Conservation (phyloP, 2,113 vertebrate genomes). For the Corythornis vintsioides region DNA sequence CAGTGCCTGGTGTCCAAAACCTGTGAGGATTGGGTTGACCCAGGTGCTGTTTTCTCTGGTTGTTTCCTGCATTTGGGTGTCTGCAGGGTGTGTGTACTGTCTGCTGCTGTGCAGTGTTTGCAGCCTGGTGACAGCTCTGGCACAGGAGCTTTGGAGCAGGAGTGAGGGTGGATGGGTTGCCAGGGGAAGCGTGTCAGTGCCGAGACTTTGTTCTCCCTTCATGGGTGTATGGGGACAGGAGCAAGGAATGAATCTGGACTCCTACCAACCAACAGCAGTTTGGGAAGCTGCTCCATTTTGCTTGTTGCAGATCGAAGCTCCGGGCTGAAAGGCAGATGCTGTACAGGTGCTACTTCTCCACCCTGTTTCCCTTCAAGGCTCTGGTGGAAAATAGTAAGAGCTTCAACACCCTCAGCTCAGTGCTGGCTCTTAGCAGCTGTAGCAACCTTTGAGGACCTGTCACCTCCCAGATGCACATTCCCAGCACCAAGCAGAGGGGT, state of each 20-base stretch:
- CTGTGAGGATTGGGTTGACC: background rate
- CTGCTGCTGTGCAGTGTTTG: background rate
- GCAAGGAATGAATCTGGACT: background rate
- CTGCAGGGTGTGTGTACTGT: background rate
- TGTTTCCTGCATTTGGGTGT: background rate
- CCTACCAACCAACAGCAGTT: background rate
- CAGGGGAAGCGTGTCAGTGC: fast-evolving
- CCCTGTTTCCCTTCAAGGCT: fast-evolving
- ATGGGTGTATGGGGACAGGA: background rate
- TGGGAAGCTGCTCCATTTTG: background rate
- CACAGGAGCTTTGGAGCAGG: background rate
- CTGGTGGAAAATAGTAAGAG: background rate
- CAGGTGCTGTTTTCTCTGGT: background rate
- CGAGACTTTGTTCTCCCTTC: background rate
- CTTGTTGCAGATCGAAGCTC: background rate
- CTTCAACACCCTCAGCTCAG: fast-evolving
- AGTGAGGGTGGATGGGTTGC: background rate
- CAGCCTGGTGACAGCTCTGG: background rate
- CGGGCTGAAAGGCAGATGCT: background rate
- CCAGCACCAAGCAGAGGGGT: background rate
- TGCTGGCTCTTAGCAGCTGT: background rate
- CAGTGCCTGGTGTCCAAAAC: background rate
- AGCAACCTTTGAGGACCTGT: background rate
- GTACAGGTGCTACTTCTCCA: background rate
- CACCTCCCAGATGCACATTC: background rate